These are phyloP conservation scores for Origma solitaria DNA, from an alignment of 2,113 vertebrate genomes.

Conservation along the genomic window DNA sequence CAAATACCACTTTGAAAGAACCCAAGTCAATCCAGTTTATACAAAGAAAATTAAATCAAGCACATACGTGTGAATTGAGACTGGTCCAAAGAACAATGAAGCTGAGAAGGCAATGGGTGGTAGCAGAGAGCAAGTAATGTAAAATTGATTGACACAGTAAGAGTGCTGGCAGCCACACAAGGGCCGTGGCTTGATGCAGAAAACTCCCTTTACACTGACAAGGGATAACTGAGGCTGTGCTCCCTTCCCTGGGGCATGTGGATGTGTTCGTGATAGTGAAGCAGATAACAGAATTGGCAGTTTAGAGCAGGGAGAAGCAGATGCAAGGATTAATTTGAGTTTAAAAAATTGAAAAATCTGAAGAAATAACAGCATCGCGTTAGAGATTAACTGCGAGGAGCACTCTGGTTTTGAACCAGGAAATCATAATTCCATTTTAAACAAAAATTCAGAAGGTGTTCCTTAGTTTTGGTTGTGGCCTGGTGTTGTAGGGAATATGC, in stretches of 20 bases:
- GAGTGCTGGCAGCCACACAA: neutral
- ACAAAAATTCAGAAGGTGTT: neutral
- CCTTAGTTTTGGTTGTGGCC: neutral
- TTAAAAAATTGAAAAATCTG: neutral
- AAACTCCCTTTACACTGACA: fast-evolving
- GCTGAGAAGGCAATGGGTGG: neutral
- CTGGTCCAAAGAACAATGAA: neutral
- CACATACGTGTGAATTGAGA: fast-evolving
- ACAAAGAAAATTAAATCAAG: neutral
- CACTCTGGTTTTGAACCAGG: neutral
- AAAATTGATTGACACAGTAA: neutral
- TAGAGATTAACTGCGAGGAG: neutral
- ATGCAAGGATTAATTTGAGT: neutral
- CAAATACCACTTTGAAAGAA: neutral
- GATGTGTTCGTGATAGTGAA: neutral
- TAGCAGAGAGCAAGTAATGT: neutral
- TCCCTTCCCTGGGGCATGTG: neutral
- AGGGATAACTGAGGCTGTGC: neutral
- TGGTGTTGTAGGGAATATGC: neutral
- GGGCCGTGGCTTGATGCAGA: neutral
- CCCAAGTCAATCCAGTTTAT: neutral
- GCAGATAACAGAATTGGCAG: neutral
- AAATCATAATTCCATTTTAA: neutral
- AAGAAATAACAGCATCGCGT: neutral
- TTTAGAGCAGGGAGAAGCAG: neutral